Conservation (phyloP, 2,888 invertebrate genomes). For the Tenthredo livida region DNA sequence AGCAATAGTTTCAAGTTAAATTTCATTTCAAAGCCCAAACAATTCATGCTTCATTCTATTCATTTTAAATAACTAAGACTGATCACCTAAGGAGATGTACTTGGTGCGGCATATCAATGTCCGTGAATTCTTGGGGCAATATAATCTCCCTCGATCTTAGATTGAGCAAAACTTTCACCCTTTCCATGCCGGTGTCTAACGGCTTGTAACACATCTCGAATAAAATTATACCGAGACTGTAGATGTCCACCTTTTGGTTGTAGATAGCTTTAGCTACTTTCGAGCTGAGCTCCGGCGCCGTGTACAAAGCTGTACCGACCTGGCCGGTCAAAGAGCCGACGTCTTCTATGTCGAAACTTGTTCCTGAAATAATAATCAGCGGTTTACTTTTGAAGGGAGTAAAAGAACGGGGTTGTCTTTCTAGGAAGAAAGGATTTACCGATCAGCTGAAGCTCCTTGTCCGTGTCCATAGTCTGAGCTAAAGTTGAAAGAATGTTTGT, state of each 20-base stretch:
- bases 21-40: not conserved
- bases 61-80: not conserved
- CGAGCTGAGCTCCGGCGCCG: slow-evolving; percentile 93
- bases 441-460: slow-evolving; percentile 66
- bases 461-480: slow-evolving; percentile 63
- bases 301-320: slow-evolving; percentile 97
- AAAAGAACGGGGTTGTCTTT: too few species aligned
- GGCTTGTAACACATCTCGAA: slow-evolving; percentile 97
- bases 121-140: slow-evolving; percentile 86
- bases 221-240: slow-evolving; percentile 91
- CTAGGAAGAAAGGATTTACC: slow-evolving; percentile 54
- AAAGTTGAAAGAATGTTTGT: slow-evolving; percentile 82
- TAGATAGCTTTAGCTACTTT: slow-evolving; percentile 86
- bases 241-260: slow-evolving; percentile 91
- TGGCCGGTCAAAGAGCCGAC: slow-evolving; percentile 85
- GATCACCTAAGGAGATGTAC: slow-evolving; percentile 82
- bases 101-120: slow-evolving; percentile 81
- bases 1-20: slow-evolving; percentile 56
- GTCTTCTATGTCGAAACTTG: slow-evolving; percentile 72
- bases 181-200: slow-evolving; percentile 93
- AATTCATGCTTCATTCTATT: not conserved
- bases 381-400: not conserved
- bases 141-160: slow-evolving; percentile 85
- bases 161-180: slow-evolving; percentile 87
- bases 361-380: slow-evolving; percentile 61